Evolutionary conservation across 2,888 invertebrate species (phyloP), one percentile per base, ranked within the genome.

Genomic region (Notodonta ziczac): DNA sequence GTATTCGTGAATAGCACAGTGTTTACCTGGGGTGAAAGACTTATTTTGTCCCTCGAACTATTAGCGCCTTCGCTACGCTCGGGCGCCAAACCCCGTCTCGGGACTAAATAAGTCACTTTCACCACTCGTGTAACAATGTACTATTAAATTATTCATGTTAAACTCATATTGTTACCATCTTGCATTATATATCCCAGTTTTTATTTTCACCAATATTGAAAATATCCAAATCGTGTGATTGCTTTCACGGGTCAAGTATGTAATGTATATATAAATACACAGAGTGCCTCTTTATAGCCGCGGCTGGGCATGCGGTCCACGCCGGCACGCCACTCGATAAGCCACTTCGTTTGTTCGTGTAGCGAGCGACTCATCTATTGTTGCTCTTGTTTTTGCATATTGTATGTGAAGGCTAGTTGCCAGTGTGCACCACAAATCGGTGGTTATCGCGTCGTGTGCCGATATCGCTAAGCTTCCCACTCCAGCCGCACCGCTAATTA

Each of bases 401-500:
- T n/a, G 46, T n/a, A n/a, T 10, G 5, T 46, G 13, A n/a, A 46
- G 46, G 46, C 46, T 46, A 4, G 13, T 9, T 46, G n/a, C 13
- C 6, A n/a, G 46, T 46, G n/a, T n/a, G 12, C 40, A 57, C 51
- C 39, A 55, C 57, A 62, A 65, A 62, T 62, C 65, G 58, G 56
- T 56, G 58, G 62, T 67, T 64, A 64, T 67, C 66, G 54, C n/a
- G 5, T 24, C 7, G 50, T 9, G 12, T 58, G 24, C 1, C 10
- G 65, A 62, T 61, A 65, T 51, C 59, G 35, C 54, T 66, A 67
- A 63, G 53, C 61, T 57, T 14, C 16, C 50, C 58, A 70, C 62
- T 66, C 56, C 55, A 65, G 40, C 14, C 42, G 56, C 59, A 51
- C 56, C 62, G 56, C 65, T 67, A 69, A 69, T 69, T 67, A 69